Evolutionary conservation across 2,797 vertebrate genomes (phyloP).

Genomic region (Morus bassanus): DNA sequence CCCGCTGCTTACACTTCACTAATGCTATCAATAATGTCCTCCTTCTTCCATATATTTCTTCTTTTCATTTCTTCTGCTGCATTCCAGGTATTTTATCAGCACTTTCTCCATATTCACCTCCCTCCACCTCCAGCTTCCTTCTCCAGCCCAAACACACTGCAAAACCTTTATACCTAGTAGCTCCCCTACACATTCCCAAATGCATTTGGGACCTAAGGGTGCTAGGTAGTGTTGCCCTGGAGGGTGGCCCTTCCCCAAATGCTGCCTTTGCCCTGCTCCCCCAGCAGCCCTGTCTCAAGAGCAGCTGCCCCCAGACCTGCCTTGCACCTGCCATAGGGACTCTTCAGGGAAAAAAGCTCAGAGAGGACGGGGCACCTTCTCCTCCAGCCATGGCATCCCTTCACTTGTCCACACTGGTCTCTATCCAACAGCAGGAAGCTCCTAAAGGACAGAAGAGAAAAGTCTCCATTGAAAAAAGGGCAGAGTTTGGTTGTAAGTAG

Average conservation of each 20-base stretch:
- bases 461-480: fast-evolving
- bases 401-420: fast-evolving
- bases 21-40: neutral
- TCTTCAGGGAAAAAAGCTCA: neutral
- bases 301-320: neutral
- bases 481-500: neutral
- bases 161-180: neutral
- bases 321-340: neutral
- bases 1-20: neutral
- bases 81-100: neutral
- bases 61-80: neutral
- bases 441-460: neutral
- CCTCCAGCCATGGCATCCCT: neutral
- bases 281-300: neutral
- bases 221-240: neutral
- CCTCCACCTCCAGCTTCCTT: neutral
- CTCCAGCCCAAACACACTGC: neutral
- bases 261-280: neutral
- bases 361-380: neutral
- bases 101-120: neutral
- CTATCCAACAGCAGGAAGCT: neutral
- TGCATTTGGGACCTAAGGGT: neutral
- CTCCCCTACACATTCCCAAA: neutral
- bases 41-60: neutral
- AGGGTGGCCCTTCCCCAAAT: neutral